Conservation (phyloP, 2,797 vertebrate genomes). For the Okamejei kenojei region DNA sequence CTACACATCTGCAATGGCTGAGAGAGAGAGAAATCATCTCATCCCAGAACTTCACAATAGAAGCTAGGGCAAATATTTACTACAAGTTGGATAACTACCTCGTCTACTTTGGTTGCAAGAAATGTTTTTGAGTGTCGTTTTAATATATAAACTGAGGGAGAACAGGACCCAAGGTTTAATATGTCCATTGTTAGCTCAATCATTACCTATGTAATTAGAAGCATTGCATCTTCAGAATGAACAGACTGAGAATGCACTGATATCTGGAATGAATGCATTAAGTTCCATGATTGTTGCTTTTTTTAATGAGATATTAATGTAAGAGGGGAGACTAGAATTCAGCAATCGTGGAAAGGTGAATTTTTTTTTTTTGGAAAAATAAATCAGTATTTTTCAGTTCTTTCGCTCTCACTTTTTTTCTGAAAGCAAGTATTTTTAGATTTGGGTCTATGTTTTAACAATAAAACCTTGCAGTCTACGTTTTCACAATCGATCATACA, state of each 20-base stretch:
- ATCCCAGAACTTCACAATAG: not conserved
- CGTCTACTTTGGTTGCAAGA: not conserved
- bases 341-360: not conserved
- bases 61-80: not conserved
- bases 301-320: not conserved
- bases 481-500: no score
- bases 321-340: not conserved
- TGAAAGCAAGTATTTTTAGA: not conserved
- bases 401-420: not conserved
- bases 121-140: not conserved
- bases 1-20: conserved; percentile 43
- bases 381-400: not conserved
- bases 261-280: conserved; percentile 15
- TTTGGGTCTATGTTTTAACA: not conserved
- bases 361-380: not conserved
- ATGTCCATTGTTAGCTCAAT: not conserved
- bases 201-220: conserved; percentile 11
- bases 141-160: not conserved
- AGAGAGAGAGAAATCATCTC: conserved; percentile 41
- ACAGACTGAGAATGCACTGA: not conserved
- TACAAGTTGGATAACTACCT: not conserved
- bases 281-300: not conserved
- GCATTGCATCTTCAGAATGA: not conserved
- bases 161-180: conserved; percentile 16
- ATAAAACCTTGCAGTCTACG: not conserved